These are phyloP conservation scores for Hypothenemus hampei DNA, from an alignment of 1,140 invertebrate species.

Conservation along the genomic window DNA sequence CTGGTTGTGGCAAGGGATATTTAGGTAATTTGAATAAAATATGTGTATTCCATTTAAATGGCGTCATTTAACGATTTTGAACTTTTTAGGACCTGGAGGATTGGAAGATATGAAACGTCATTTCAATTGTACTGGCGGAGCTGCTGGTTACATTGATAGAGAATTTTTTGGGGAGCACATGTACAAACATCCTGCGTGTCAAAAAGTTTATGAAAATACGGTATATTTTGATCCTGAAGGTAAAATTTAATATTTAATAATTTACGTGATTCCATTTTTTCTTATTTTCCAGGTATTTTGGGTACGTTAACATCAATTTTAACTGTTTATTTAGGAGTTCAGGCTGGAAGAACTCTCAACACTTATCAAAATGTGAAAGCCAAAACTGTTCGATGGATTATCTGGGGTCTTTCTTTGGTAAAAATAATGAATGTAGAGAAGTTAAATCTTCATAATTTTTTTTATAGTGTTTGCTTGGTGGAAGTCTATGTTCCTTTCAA, in stretches of 20 bases:
- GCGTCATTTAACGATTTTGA: too few relatives aligned
- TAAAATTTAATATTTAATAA: conserved; percentile 29
- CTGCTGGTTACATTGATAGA: conserved; percentile 79
- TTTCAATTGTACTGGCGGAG: conserved; percentile 80
- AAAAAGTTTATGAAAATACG: conserved; percentile 62
- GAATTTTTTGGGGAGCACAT: conserved; percentile 72
- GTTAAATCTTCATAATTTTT: too few relatives aligned
- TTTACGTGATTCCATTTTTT: too few relatives aligned
- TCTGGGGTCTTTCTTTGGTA: conserved; percentile 57
- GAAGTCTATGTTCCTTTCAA: conserved; percentile 67
- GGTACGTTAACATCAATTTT: conserved; percentile 62
- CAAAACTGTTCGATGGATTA: conserved; percentile 66
- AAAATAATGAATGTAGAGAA: too few relatives aligned
- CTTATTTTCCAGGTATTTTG: conserved; percentile 43
- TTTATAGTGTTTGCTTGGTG: conserved; percentile 59
- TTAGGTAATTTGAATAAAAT: conserved; percentile 41
- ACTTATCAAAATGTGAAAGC: conserved; percentile 58
- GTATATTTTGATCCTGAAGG: conserved; percentile 86
- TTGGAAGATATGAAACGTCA: conserved; percentile 57
- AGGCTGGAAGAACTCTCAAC: conserved; percentile 76
- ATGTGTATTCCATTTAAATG: background rate
- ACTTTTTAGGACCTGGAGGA: conserved; percentile 71
- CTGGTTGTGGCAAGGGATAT: conserved; percentile 80
- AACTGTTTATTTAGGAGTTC: conserved; percentile 77
- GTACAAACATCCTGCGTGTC: conserved; percentile 63